Conservation (phyloP, 2,113 vertebrate species). For the Tauraco erythrolophus region DNA sequence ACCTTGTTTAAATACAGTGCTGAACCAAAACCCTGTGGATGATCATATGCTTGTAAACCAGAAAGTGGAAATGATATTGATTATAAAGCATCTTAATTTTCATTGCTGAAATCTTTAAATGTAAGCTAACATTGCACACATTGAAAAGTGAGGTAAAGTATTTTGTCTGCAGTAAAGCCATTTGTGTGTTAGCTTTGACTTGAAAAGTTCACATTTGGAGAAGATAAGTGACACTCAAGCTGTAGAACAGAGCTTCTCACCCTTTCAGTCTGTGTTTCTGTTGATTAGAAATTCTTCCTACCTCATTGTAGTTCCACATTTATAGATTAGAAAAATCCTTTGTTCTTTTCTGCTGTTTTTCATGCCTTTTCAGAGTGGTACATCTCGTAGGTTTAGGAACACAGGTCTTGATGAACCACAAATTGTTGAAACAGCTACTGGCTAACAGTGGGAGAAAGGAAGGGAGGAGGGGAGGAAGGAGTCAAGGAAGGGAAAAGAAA, state of each 20-base stretch:
- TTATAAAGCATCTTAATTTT: neutral
- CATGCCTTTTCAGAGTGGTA: neutral
- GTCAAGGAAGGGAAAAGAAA: neutral
- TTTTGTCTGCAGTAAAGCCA: neutral
- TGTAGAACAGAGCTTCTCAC: neutral
- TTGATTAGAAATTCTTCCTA: neutral
- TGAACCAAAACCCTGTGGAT: neutral
- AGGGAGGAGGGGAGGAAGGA: neutral
- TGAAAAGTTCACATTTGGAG: neutral
- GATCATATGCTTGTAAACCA: neutral
- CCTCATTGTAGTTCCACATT: neutral
- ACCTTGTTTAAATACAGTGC: neutral
- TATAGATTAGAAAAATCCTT: neutral
- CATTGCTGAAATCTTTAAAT: neutral
- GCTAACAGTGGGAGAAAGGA: neutral
- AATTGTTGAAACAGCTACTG: neutral
- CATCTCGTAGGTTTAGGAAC: neutral
- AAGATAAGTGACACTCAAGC: neutral
- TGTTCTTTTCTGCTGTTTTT: neutral
- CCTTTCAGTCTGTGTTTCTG: neutral
- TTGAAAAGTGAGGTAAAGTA: neutral
- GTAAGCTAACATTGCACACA: accelerated
- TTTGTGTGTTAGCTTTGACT: neutral
- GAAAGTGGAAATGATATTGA: neutral
- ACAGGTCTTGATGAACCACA: neutral